Conservation (phyloP, 1,140 invertebrate genomes). For the Battus philenor region DNA sequence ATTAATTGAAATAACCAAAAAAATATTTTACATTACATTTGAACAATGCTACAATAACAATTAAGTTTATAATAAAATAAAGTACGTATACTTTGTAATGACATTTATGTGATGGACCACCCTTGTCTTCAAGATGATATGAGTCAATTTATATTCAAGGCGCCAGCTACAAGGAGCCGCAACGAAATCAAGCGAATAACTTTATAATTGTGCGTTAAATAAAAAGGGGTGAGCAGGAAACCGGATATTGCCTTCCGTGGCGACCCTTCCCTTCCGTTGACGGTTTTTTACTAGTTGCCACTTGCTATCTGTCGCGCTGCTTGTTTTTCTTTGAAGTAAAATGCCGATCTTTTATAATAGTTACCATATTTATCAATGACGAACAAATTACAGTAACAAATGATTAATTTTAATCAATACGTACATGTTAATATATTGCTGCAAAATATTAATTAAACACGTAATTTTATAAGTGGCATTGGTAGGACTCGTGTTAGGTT, state of each 20-base stretch:
- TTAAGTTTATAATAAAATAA: too few relatives aligned
- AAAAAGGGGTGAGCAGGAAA: conserved; percentile 65
- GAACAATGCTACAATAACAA: too few relatives aligned
- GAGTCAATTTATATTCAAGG: conserved; percentile 45
- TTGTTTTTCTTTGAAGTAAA: not conserved
- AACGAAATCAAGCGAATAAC: conserved; percentile 66
- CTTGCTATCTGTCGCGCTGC: conserved; percentile 2
- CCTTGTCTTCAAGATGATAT: conserved; percentile 23
- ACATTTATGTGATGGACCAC: conserved; percentile 30
- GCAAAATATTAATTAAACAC: too few relatives aligned
- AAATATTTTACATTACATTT: too few relatives aligned
- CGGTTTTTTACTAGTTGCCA: conserved; percentile 35
- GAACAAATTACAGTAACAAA: too few relatives aligned
- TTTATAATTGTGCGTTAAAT: conserved; percentile 64
- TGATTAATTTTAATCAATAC: too few relatives aligned
- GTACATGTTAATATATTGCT: too few relatives aligned
- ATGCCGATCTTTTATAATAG: too few relatives aligned
- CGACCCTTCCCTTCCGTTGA: conserved; percentile 48
- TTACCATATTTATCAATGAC: too few relatives aligned
- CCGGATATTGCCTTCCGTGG: conserved; percentile 65
- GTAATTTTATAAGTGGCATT: too few relatives aligned
- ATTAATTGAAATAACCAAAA: too few relatives aligned
- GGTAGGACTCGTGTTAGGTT: too few relatives aligned
- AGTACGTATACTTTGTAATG: not conserved
- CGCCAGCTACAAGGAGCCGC: conserved; percentile 22